These are phyloP conservation scores for Lingula anatina DNA, from an alignment of 2,888 invertebrate species.

Conservation along the genomic window DNA sequence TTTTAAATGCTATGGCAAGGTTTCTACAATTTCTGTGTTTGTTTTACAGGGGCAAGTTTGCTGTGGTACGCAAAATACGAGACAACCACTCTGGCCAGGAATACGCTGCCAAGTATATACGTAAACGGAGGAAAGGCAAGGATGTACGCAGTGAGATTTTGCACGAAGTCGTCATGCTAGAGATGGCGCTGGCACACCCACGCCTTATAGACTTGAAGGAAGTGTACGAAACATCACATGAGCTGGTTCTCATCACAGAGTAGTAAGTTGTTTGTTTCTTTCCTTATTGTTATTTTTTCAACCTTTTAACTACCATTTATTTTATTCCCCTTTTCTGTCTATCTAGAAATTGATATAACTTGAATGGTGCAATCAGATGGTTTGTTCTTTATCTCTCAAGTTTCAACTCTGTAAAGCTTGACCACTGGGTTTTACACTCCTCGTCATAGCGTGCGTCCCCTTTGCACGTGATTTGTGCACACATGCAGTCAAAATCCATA, in stretches of 20 bases:
- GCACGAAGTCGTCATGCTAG: slow-evolving; percentile 89
- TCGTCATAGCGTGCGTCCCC: no score
- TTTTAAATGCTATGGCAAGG: neutral
- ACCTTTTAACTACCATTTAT: no score
- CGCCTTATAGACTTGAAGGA: slow-evolving; percentile 87
- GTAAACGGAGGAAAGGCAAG: slow-evolving; percentile 70
- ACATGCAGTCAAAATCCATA: no score
- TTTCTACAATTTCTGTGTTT: neutral
- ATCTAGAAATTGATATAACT: no score
- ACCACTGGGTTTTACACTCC: no score
- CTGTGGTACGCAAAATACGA: slow-evolving; percentile 85
- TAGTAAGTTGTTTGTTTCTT: slow-evolving; percentile 61
- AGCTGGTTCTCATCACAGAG: slow-evolving; percentile 82
- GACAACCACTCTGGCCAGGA: slow-evolving; percentile 80
- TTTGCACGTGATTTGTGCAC: no score
- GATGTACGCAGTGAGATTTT: slow-evolving; percentile 83
- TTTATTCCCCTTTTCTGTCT: no score
- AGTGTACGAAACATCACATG: slow-evolving; percentile 67
- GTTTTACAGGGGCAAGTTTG: slow-evolving; percentile 88
- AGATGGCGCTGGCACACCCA: slow-evolving; percentile 71
- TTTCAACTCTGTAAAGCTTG: no score
- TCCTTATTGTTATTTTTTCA: neutral
- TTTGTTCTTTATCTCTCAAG: no score
- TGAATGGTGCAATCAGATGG: no score
- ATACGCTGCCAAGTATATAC: slow-evolving; percentile 91